phyloP scores from a whole-genome alignment of 1,140 invertebrate genomes.

The Scylla paramamosain region DNA sequence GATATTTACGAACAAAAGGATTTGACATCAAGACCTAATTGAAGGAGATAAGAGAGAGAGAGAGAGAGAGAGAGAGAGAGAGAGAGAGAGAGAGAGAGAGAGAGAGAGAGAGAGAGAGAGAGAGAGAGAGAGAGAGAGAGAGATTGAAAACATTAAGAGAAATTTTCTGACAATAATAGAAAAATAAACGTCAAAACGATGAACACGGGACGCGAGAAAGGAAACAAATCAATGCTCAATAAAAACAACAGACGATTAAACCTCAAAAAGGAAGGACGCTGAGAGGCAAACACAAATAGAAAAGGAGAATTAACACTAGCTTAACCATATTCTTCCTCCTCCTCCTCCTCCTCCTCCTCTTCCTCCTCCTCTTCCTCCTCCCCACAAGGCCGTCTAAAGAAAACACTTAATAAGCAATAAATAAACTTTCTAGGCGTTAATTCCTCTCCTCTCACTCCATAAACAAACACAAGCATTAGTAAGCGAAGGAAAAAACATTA shows the following conservation, averaged over 20 bases:
- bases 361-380: not conserved
- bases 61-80: conserved; percentile 39
- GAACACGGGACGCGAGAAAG: too few species aligned
- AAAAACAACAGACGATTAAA: too few species aligned
- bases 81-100: conserved; percentile 41
- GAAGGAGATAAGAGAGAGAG: not conserved
- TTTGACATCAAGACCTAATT: too few species aligned
- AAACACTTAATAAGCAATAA: too few species aligned
- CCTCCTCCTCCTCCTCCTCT: not conserved
- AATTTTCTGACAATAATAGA: not conserved
- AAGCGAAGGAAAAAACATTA: too few species aligned
- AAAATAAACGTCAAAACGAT: too few species aligned
- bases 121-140: conserved; percentile 18
- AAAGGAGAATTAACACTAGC: not conserved
- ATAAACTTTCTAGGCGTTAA: too few species aligned
- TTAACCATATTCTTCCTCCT: not conserved
- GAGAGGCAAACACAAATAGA: not conserved
- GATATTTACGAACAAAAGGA: too few species aligned
- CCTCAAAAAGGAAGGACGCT: not conserved
- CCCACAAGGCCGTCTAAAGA: not conserved
- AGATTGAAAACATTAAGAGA: not conserved
- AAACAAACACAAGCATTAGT: too few species aligned
- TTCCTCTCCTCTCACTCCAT: too few species aligned
- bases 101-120: not conserved
- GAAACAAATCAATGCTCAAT: too few species aligned